Base-by-base conservation (phyloP, 1,140 invertebrate genomes). In the Brachionus koreanus region DNA sequence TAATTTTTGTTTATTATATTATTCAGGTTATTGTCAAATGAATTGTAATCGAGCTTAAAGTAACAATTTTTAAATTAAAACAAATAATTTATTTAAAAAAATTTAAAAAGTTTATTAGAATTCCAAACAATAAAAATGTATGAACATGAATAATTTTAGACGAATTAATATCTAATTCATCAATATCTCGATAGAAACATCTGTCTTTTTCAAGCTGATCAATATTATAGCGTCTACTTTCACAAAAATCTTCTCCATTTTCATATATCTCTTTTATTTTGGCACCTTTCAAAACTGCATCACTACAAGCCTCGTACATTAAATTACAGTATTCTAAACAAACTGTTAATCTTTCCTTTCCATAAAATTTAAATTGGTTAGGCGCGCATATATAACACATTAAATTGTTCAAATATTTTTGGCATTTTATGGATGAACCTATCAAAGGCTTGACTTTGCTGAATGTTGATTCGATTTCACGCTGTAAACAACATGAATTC, bases 361-460 rank as follows among this genome's bases (percentile, higher is more conserved):
- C 63, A 83, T 89, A 89, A 83, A 88, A 88, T 23, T 76, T 72
- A 83, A 87, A 86, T 84, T 89, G 88, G 67, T 86, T 85, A 5
- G 88, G 88, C 10, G 86, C 85, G 82, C 88, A 89, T 13, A 89
- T 87, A 79, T 89, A 89, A 74, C 88, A 89, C 88, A 89, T 88
- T 3, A 89, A 83, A 83, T 87, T 87, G 83, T 89, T 89, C 0
- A 88, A 85, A 83, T 87, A 88, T 37, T 69, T 84, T 69, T 87
- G 86, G 76, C 88, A 89, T 7, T 85, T 83, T 5, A 72, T 83
- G 4, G 87, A 87, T 6, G 88, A 86, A 0, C 88, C 88, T 6
- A 86, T 85, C 6, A 88, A 84, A 5, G 88, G 87, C 82, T 88
- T 88, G 13, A 89, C 79, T 19, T 85, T 85, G 5, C 84, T 85